Conservation (phyloP, 2,113 vertebrate genomes). For the Gracilinanus agilis region DNA sequence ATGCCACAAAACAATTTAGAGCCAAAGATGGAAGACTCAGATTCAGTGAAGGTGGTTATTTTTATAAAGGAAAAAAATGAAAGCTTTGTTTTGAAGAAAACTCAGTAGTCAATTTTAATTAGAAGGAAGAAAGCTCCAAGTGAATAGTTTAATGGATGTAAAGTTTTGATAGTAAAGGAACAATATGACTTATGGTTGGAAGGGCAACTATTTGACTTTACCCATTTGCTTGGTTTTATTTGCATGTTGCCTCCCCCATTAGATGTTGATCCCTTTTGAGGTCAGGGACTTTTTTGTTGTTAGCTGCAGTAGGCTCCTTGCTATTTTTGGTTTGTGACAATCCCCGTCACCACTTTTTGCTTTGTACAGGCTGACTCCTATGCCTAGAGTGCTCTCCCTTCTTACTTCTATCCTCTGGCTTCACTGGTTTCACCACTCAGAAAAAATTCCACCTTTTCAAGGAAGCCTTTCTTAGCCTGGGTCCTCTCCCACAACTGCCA, state of each 20-base stretch:
- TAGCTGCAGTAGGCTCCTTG: neutral
- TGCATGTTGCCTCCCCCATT: neutral
- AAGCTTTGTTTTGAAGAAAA: slow-evolving; percentile 68
- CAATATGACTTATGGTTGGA: neutral
- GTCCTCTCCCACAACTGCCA: neutral
- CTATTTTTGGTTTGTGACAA: neutral
- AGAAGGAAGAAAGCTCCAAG: slow-evolving; percentile 18
- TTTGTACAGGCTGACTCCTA: neutral
- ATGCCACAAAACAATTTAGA: rapidly evolving
- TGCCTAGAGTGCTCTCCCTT: neutral
- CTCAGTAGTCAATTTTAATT: slow-evolving; percentile 58
- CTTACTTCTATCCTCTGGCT: neutral
- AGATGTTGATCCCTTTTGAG: neutral
- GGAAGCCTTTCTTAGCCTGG: neutral
- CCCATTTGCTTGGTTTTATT: neutral
- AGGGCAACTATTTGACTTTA: neutral
- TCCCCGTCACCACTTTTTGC: neutral
- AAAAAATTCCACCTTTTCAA: neutral
- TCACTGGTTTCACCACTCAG: neutral
- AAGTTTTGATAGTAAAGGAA: neutral
- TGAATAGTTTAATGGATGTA: slow-evolving; percentile 8
- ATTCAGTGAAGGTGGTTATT: slow-evolving; percentile 70
- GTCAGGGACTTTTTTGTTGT: neutral
- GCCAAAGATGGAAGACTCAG: slow-evolving; percentile 45
- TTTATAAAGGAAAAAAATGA: slow-evolving; percentile 57